Evolutionary conservation across 2,797 vertebrate species (phyloP), one percentile per base, ranked within the genome.

Genomic region (Phylloscopus collybita): DNA sequence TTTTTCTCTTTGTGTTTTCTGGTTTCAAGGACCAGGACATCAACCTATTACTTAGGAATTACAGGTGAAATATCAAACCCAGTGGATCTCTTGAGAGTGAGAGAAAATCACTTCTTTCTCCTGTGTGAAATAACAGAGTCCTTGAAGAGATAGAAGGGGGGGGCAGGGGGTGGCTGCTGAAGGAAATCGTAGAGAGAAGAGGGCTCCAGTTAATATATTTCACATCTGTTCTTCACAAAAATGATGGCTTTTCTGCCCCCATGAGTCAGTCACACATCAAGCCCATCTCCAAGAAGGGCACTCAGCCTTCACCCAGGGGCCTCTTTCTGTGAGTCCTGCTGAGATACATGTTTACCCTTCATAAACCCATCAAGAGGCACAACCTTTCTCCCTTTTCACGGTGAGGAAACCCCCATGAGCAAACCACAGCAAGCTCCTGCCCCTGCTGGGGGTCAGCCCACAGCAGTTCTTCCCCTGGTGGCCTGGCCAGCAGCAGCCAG

Each of bases 201-300:
- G 80, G 67, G 73, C 56, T 92, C 67, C 67, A 71, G 80, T 84
- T 84, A 87, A 94, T 95, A 45, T 40, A 86, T 84, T 90, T 93
- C 92, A 76, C 60, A 94, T 90, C 86, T 94, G 71, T 88, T 94
- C 80, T 82, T 94, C 62, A 42, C 80, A 88, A 56, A 73, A 95
- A 57, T 60, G 18, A 73, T 81, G 64, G 25, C 12, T 81, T 13
- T 94, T 74, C 60, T 69, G 76, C 60, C 86, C 69, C 73, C 17
- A 8, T 25, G 40, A 84, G 54, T 79, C 56, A 57, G 44, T 54
- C 72, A 56, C 66, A n/a, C 40, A 38, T 75, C 62, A 79, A 93
- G 29, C 49, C 70, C 61, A 70, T 66, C 47, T 88, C 49, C 66
- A 84, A 42, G 57, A 47, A 72, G 32, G n/a, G 57, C 72, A 90